Conservation (phyloP, 2,888 invertebrate genomes). For the Phasia obesa region DNA sequence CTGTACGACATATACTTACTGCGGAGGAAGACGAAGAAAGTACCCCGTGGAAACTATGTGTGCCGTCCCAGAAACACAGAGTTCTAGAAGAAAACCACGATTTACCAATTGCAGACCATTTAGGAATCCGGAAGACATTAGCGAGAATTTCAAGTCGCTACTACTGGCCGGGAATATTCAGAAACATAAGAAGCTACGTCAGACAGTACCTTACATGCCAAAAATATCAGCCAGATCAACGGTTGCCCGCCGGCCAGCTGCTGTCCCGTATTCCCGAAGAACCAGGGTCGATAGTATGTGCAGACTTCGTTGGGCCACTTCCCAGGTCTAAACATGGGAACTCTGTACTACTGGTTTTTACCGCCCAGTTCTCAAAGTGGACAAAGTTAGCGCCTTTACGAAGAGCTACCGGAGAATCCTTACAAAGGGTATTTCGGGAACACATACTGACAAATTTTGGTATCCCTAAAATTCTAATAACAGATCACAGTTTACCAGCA, state of each 20-base stretch:
- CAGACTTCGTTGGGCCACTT: conserved; percentile 1
- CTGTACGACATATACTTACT: not conserved
- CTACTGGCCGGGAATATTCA: conserved; percentile 2
- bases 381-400: not conserved
- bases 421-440: conserved; percentile 13
- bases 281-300: not conserved
- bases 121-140: not conserved
- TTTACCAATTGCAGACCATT: not conserved
- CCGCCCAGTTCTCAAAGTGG: conserved; percentile 11
- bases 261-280: conserved; percentile 1
- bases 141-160: not conserved
- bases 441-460: conserved; percentile 4
- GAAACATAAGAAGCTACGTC: not conserved
- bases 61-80: too few species aligned
- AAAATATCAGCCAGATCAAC: not conserved
- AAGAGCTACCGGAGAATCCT: not conserved
- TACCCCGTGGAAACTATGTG: conserved; percentile 10
- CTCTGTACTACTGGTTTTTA: conserved; percentile 2
- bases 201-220: too few species aligned
- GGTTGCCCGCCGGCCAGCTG: not conserved
- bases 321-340: not conserved
- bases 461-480: conserved; percentile 7
- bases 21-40: not conserved
- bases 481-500: too few species aligned
- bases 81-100: conserved; percentile 9